These are phyloP conservation scores for Parasteatoda lunata DNA, from an alignment of 2,888 invertebrate genomes.

Conservation along the genomic window DNA sequence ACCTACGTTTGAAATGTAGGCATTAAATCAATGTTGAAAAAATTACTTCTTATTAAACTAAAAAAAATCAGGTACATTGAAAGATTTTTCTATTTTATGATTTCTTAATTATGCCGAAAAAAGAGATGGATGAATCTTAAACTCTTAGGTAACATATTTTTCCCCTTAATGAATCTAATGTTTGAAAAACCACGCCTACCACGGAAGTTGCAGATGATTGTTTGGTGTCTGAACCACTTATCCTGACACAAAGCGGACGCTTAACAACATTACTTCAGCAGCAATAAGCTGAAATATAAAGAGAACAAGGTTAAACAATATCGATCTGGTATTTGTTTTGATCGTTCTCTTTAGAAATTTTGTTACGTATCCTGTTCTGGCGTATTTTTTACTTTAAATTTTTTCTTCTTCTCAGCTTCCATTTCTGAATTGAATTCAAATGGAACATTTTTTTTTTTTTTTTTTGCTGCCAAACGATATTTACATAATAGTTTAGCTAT, in stretches of 20 bases:
- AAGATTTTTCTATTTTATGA: too few species aligned
- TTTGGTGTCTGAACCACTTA: conserved; percentile 24
- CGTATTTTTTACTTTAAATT: neutral
- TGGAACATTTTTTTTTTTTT: too few species aligned
- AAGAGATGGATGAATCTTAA: too few species aligned
- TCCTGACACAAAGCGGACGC: conserved; percentile 20
- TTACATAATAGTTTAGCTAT: conserved; percentile 49
- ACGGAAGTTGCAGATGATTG: neutral
- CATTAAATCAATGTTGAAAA: too few species aligned
- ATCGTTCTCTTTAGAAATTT: neutral
- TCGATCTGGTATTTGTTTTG: conserved; percentile 30
- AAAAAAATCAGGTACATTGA: too few species aligned
- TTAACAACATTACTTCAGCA: neutral
- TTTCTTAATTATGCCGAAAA: too few species aligned
- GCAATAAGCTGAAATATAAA: neutral
- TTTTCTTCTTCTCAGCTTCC: neutral
- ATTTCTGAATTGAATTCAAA: neutral
- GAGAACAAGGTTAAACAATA: conserved; percentile 3
- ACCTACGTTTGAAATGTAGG: too few species aligned
- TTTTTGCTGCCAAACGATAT: conserved; percentile 16
- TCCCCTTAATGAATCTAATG: conserved; percentile 23
- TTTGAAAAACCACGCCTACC: conserved; percentile 18
- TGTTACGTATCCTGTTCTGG: neutral
- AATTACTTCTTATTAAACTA: too few species aligned
- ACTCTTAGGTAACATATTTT: too few species aligned